Evolutionary conservation across 2,797 vertebrate species (phyloP).

Genomic region (Gallinago stenura): DNA sequence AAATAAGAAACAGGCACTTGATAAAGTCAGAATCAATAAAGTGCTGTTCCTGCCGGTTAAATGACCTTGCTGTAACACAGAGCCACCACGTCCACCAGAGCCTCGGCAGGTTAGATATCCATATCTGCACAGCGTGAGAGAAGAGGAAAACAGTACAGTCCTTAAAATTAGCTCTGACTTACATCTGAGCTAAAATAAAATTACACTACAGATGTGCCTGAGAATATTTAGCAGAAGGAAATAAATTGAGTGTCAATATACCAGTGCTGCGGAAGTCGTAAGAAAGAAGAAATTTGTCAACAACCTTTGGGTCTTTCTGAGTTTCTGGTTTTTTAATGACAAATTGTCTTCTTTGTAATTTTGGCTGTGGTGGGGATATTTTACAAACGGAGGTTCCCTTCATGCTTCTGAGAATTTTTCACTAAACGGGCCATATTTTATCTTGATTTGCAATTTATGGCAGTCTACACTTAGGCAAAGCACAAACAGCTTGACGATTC

Average conservation of each 20-base stretch:
- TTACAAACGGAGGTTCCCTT: neutral
- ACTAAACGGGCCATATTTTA: neutral
- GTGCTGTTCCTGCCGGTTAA: slow-evolving; percentile 42
- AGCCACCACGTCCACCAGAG: neutral
- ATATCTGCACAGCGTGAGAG: neutral
- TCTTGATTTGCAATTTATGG: neutral
- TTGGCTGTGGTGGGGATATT: neutral
- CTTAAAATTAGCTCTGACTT: neutral
- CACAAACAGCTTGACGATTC: neutral
- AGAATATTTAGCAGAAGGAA: neutral
- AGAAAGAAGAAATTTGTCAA: neutral
- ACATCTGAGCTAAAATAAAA: neutral
- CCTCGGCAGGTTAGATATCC: neutral
- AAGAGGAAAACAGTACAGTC: neutral
- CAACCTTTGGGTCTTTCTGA: neutral
- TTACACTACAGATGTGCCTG: neutral
- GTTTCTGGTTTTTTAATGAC: neutral
- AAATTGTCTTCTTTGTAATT: neutral
- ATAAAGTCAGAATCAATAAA: slow-evolving; percentile 48
- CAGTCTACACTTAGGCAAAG: neutral
- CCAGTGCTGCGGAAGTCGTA: neutral
- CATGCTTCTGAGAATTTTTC: neutral
- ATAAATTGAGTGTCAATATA: accelerated
- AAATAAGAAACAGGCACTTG: slow-evolving; percentile 49
- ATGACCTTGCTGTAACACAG: neutral